Base-by-base conservation (phyloP, 2,113 vertebrate genomes). In the Paratilapia polleni region DNA sequence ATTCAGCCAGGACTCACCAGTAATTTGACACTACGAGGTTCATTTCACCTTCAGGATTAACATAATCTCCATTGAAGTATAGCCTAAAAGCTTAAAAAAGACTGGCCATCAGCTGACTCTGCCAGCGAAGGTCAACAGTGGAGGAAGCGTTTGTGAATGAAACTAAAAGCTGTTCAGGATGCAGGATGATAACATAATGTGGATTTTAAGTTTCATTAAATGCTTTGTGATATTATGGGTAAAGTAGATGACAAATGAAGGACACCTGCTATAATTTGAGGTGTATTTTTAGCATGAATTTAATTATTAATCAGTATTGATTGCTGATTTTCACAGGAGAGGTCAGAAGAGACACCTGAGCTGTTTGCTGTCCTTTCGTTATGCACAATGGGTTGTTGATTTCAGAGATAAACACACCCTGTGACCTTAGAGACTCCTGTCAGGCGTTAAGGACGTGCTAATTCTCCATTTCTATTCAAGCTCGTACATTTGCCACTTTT, bases 1-100 rank as follows among this genome's bases (percentile, higher is more conserved):
- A 57, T 78, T 91, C 80, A 82, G 34, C 78, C 5, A 15, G 28
- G 86, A 64, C 66, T 59, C 58, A 19, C n/a, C 80, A 26, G 78
- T 88, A 89, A 87, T 91, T 82, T 89, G 87, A 93, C 85, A 75
- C 91, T 13, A 43, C 41, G 5, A 83, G 83, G 57, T 82, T 86
- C 76, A 81, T 88, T 93, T 90, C 87, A 84, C 90, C 88, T 92
- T 86, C 87, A 87, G 89, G 87, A 92, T 94, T 91, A 91, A 59
- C 60, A 24, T 91, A 84, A 92, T 88, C 81, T 88, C 73, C 24
- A 56, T 83, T 81, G 57, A 43, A 77, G 75, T 56, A 6, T 24
- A 36, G 68, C 68, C 80, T 80, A 26, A 81, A 79, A 86, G 78
- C 64, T 78, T 24, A 11, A 63, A 76, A 74, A 78, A 74, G 26